phyloP scores from a whole-genome alignment of 2,888 invertebrate genomes.

The Pammene aurita region DNA sequence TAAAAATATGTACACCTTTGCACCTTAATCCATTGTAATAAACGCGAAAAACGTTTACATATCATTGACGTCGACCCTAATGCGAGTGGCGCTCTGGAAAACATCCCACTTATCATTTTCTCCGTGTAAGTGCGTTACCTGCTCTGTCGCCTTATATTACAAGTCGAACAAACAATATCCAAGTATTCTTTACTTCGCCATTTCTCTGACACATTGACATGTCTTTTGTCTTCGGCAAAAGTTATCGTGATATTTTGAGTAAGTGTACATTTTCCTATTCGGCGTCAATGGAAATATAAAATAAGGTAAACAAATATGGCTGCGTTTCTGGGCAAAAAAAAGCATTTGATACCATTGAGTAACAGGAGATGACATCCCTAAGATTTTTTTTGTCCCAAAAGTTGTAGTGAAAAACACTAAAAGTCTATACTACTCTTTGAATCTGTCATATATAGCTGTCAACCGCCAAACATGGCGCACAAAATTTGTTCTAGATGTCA shows the following conservation, averaged over 20 bases:
- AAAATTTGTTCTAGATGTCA: too few species aligned
- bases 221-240: conserved; percentile 2
- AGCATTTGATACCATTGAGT: too few species aligned
- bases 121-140: neutral
- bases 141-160: conserved; percentile 13
- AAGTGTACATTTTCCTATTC: neutral
- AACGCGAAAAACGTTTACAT: neutral
- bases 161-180: conserved; percentile 27
- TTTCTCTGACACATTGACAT: conserved; percentile 11
- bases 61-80: neutral
- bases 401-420: too few species aligned
- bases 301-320: too few species aligned
- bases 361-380: too few species aligned
- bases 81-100: neutral
- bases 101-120: conserved; percentile 29
- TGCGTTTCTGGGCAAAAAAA: too few species aligned
- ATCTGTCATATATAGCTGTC: too few species aligned
- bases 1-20: neutral
- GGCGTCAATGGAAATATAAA: too few species aligned
- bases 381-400: too few species aligned
- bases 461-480: too few species aligned
- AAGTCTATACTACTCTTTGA: too few species aligned
- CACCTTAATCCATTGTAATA: neutral
- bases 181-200: conserved; percentile 18
- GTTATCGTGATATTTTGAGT: neutral